A percentile compares a stretch with the other conserved stretches of the same genome.
These are phyloP conservation scores for Leucophora obtusa DNA, from an alignment of 2,888 invertebrate genomes.

Conservation along the genomic window DNA sequence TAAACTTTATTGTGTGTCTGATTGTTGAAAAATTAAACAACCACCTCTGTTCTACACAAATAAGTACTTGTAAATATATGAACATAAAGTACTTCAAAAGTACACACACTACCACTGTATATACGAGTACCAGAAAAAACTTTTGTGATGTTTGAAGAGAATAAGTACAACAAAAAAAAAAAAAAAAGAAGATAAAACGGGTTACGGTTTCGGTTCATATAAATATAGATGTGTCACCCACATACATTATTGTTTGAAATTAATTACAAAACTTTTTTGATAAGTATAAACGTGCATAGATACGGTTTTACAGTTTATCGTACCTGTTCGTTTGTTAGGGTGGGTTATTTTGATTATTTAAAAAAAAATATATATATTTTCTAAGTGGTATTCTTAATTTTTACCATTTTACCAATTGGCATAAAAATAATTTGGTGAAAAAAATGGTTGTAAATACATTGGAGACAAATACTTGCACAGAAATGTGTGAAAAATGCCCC, in stretches of 20 bases:
- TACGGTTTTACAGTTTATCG: not conserved
- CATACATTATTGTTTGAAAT: conserved; percentile 56
- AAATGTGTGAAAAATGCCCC: too few species aligned
- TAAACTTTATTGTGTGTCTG: conserved; percentile 38
- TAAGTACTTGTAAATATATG: not conserved
- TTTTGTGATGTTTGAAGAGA: conserved; percentile 36
- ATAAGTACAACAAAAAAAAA: not conserved
- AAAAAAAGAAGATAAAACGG: conserved; percentile 19
- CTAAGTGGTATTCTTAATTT: too few species aligned
- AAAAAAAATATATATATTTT: too few species aligned
- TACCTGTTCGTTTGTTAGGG: too few species aligned
- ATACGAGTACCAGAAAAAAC: not conserved
- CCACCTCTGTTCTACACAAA: conserved; percentile 33
- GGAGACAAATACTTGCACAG: too few species aligned
- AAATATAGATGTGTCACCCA: conserved; percentile 49
- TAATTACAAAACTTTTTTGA: conserved; percentile 59
- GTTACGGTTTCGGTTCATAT: conserved; percentile 28
- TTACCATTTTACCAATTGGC: too few species aligned
- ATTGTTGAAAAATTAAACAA: conserved; percentile 36
- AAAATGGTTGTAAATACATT: too few species aligned
- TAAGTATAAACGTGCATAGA: not conserved
- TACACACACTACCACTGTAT: conserved; percentile 18
- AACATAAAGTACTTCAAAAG: conserved; percentile 47
- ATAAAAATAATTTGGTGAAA: too few species aligned
- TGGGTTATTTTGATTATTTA: too few species aligned